Evolutionary conservation across 2,888 invertebrate species (phyloP).

Genomic region (Baronia brevicornis): DNA sequence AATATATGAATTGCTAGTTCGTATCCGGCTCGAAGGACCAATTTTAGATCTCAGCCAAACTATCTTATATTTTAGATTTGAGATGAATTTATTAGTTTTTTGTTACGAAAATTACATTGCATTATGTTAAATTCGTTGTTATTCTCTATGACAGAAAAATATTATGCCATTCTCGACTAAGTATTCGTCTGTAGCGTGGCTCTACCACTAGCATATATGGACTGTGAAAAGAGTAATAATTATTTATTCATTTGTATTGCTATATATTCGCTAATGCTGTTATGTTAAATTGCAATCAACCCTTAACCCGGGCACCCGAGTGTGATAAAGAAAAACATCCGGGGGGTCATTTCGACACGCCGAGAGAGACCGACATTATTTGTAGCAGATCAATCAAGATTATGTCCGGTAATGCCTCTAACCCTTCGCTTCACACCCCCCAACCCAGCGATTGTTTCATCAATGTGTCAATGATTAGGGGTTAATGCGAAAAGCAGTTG

Average conservation of each 20-base stretch:
- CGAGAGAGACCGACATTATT: slow-evolving; percentile 53
- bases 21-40: too few species aligned
- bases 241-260: slow-evolving; percentile 10
- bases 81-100: too few species aligned
- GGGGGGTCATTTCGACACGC: slow-evolving; percentile 37
- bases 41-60: too few species aligned
- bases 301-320: slow-evolving; percentile 23
- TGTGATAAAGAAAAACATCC: slow-evolving; percentile 27
- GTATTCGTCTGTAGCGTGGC: too few species aligned
- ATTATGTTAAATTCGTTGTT: too few species aligned
- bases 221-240: slow-evolving; percentile 1
- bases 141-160: too few species aligned
- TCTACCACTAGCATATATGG: too few species aligned
- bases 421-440: slow-evolving; percentile 43
- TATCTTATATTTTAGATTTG: too few species aligned
- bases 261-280: slow-evolving; percentile 10
- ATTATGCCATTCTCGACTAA: too few species aligned
- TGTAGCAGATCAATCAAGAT: slow-evolving; percentile 72
- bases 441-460: slow-evolving; percentile 53
- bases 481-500: slow-evolving; percentile 32
- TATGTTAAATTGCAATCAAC: slow-evolving; percentile 40
- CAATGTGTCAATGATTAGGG: slow-evolving; percentile 63
- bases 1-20: too few species aligned
- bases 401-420: slow-evolving; percentile 56
- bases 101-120: too few species aligned